Evolutionary conservation across 2,113 vertebrate genomes (phyloP).

Genomic region (Carlito syrichta): DNA sequence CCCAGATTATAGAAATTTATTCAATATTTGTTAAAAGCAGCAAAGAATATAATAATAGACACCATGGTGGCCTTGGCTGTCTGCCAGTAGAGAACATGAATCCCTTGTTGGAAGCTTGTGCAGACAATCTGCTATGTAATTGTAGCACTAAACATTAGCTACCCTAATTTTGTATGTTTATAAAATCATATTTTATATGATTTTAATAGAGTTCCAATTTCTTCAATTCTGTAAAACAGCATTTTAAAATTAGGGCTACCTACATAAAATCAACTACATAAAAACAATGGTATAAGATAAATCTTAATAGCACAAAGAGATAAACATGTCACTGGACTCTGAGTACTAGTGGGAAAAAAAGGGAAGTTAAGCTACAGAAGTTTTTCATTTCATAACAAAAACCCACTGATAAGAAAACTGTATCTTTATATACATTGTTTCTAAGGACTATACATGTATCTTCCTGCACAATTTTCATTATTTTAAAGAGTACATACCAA

Average conservation of each 20-base stretch:
- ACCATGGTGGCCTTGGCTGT: not conserved
- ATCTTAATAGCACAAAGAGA: not conserved
- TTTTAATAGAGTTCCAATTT: too few relatives aligned
- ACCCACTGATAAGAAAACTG: not conserved
- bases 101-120: not conserved
- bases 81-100: not conserved
- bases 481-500: slow-evolving; percentile 86
- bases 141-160: slow-evolving; percentile 35
- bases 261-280: slow-evolving; percentile 28
- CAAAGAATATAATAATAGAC: not conserved
- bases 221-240: slow-evolving; percentile 47
- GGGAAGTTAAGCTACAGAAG: not conserved
- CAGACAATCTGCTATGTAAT: not conserved
- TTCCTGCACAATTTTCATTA: not conserved
- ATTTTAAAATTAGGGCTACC: slow-evolving; percentile 41
- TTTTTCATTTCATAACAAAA: not conserved
- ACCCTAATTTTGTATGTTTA: not conserved
- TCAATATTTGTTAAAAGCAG: not conserved
- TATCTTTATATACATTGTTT: not conserved
- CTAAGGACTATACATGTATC: not conserved
- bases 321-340: not conserved
- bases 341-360: not conserved
- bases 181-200: too few relatives aligned
- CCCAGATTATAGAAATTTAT: not conserved
- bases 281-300: slow-evolving; percentile 8